A percentile compares a stretch with the other conserved stretches of the same genome.
These are phyloP conservation scores for Pterois miles DNA, from an alignment of 2,797 vertebrate species.

Conservation along the genomic window DNA sequence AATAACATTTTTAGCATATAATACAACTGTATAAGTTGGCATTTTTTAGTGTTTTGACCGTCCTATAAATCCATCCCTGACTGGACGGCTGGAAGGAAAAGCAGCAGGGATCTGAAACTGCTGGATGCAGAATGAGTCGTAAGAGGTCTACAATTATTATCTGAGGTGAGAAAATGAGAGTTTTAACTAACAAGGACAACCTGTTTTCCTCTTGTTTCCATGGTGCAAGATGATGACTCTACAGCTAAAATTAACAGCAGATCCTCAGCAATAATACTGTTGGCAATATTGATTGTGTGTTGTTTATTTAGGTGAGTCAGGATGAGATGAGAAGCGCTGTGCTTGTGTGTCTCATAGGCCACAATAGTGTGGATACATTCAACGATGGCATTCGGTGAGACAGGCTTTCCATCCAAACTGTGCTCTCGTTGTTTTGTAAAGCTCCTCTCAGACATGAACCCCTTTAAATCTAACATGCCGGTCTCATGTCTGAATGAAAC, in stretches of 20 bases:
- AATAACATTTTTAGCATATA: not conserved
- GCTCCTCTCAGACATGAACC: not conserved
- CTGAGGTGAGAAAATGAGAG: not conserved
- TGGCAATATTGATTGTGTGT: not conserved
- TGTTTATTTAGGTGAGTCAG: not conserved
- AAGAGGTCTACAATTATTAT: not conserved
- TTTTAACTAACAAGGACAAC: not conserved
- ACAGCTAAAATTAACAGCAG: conserved; percentile 3
- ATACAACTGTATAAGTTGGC: not conserved
- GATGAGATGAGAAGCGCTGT: conserved; percentile 1
- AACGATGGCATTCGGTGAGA: not conserved
- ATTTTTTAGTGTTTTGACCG: not conserved
- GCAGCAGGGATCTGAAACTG: not conserved
- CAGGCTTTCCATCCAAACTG: not conserved
- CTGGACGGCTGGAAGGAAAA: not conserved
- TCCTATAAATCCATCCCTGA: not conserved
- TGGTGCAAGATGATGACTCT: conserved; percentile 1
- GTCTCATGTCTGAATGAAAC: not conserved
- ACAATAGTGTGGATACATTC: not conserved
- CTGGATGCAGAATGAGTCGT: not conserved
- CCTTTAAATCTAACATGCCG: not conserved
- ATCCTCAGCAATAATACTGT: not conserved
- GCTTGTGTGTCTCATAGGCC: not conserved
- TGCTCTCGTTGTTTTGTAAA: no score
- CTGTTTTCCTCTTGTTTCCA: not conserved